Evolutionary conservation across 2,797 vertebrate species (phyloP).

Genomic region (Varecia variegata): DNA sequence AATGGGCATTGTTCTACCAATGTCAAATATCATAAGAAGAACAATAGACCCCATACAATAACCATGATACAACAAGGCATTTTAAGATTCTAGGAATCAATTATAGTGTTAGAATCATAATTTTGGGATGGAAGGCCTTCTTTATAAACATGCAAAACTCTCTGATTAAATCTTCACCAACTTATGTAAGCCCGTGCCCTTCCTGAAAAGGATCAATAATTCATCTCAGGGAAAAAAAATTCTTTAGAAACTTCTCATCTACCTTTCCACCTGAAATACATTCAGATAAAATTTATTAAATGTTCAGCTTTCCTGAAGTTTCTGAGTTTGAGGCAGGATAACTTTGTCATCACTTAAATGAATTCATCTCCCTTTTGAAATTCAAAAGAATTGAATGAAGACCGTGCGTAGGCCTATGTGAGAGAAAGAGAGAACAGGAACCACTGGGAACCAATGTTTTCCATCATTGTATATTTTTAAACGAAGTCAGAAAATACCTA

Average conservation of each 20-base stretch:
- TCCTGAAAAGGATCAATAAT: conserved; percentile 11
- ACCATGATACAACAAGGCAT: neutral
- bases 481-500: conserved; percentile 35
- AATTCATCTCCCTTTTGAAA: neutral
- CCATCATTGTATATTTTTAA: conserved; percentile 30
- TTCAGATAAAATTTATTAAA: neutral
- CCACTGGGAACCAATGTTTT: neutral
- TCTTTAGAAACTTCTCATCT: neutral
- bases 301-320: neutral
- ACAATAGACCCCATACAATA: neutral
- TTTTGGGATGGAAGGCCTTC: neutral
- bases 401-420: neutral
- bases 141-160: neutral
- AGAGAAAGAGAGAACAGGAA: neutral
- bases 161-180: neutral
- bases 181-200: neutral
- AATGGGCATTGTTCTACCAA: neutral
- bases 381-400: neutral
- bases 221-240: neutral
- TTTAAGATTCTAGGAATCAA: conserved; percentile 17
- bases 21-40: neutral
- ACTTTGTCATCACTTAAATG: neutral
- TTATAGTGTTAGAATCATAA: neutral
- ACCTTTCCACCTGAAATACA: neutral
- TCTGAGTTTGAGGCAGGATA: neutral